Evolutionary conservation across 2,888 invertebrate genomes (phyloP).

Genomic region (Mythimna pallens): DNA sequence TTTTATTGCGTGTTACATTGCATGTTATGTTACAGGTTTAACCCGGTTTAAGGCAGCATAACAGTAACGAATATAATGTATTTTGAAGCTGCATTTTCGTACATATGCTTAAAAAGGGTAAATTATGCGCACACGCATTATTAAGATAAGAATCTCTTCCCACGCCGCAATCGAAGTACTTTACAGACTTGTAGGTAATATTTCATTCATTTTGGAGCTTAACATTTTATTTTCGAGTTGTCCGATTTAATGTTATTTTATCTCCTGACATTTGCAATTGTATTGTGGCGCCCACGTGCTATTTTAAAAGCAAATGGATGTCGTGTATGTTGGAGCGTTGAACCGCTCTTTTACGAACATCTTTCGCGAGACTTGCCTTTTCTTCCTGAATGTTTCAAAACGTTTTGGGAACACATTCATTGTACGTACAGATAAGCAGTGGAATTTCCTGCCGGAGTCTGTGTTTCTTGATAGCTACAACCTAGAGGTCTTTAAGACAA

Average conservation of each 20-base stretch:
- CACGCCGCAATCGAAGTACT: slow-evolving; percentile 49
- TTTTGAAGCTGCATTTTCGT: slow-evolving; percentile 43
- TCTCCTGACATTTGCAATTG: slow-evolving; percentile 67
- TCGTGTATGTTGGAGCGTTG: slow-evolving; percentile 63
- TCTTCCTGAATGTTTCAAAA: not conserved
- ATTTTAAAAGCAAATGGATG: slow-evolving; percentile 71
- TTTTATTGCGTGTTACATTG: too few species aligned
- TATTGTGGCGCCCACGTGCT: slow-evolving; percentile 70
- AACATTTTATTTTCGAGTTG: slow-evolving; percentile 47
- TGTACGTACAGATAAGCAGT: too few species aligned
- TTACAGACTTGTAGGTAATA: slow-evolving; percentile 47
- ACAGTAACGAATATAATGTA: slow-evolving; percentile 25
- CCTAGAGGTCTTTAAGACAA: too few species aligned
- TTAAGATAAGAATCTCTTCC: slow-evolving; percentile 56
- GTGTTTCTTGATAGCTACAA: too few species aligned
- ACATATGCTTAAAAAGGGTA: slow-evolving; percentile 47
- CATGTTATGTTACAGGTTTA: too few species aligned
- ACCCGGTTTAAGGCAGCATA: slow-evolving; percentile 4
- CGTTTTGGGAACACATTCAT: too few species aligned
- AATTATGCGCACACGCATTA: slow-evolving; percentile 54
- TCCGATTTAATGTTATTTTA: slow-evolving; percentile 61
- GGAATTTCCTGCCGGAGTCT: too few species aligned
- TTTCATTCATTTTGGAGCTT: slow-evolving; percentile 53
- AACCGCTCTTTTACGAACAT: slow-evolving; percentile 12
- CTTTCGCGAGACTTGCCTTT: not conserved